A percentile compares a stretch with the other conserved stretches of the same genome.
phyloP scores from a whole-genome alignment of 2,113 vertebrate species.

The Malurus melanocephalus region DNA sequence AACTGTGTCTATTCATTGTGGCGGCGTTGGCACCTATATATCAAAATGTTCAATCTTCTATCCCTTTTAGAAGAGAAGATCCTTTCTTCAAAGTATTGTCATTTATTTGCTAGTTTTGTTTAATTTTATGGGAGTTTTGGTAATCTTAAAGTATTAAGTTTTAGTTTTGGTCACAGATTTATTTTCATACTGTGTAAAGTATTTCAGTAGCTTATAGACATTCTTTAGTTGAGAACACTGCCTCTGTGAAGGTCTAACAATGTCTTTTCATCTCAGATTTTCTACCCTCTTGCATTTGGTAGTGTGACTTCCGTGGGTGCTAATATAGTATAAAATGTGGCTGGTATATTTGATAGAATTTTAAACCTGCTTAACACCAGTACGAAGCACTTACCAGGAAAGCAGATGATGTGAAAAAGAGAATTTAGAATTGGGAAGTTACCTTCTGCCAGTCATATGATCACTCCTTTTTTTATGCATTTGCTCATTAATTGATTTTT shows the following conservation, averaged over 20 bases:
- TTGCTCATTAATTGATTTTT: constrained; percentile 53
- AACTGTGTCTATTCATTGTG: neutral
- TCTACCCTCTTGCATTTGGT: neutral
- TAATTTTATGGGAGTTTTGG: neutral
- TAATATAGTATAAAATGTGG: neutral
- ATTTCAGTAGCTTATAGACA: neutral
- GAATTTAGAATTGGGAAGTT: neutral
- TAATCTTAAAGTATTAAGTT: neutral
- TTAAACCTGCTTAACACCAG: neutral
- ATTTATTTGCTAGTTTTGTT: neutral
- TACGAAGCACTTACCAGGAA: neutral
- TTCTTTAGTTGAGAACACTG: neutral
- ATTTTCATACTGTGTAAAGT: neutral
- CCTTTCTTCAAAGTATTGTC: neutral
- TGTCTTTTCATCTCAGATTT: neutral
- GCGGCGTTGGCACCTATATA: neutral
- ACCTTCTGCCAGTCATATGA: neutral
- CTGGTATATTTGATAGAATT: neutral
- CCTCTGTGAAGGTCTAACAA: neutral
- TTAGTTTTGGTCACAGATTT: neutral
- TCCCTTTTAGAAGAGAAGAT: neutral
- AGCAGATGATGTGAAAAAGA: neutral
- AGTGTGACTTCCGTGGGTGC: neutral
- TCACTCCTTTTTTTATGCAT: constrained; percentile 14
- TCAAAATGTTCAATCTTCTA: neutral